These are phyloP conservation scores for Ichneumoninae sp. DNA, from an alignment of 2,888 invertebrate species.

Conservation along the genomic window DNA sequence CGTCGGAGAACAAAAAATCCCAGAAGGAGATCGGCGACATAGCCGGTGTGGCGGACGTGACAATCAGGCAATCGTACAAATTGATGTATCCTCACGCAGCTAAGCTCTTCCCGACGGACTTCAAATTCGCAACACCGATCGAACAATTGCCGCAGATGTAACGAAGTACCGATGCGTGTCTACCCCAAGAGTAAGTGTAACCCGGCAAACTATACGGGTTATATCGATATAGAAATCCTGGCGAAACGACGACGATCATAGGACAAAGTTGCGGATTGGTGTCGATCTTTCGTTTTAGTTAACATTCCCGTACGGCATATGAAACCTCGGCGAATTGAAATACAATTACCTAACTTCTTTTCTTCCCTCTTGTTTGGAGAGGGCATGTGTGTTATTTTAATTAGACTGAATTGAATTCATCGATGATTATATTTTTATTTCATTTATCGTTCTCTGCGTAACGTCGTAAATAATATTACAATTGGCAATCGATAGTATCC, in stretches of 20 bases:
- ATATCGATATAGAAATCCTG: not conserved
- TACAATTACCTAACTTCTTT: constrained; percentile 20
- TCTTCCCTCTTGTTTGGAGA: not conserved
- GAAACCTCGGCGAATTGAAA: constrained; percentile 33
- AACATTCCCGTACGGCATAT: constrained; percentile 55
- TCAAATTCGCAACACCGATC: constrained; percentile 97
- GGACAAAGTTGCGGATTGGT: constrained; percentile 2
- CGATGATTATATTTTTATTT: not conserved
- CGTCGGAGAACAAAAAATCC: constrained; percentile 96
- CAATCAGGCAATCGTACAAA: constrained; percentile 98
- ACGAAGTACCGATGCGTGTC: constrained; percentile 50
- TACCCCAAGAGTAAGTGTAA: not conserved
- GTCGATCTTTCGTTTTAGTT: constrained; percentile 41
- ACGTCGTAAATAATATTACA: constrained; percentile 7
- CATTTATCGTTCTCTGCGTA: constrained; percentile 5
- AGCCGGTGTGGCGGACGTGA: constrained; percentile 99
- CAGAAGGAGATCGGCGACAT: constrained; percentile 99
- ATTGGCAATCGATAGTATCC: not conserved
- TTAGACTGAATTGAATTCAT: constrained; percentile 37
- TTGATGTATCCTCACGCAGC: constrained; percentile 97
- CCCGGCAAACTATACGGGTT: not conserved
- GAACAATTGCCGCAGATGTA: constrained; percentile 96
- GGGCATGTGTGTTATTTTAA: constrained; percentile 7
- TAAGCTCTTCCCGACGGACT: constrained; percentile 97
- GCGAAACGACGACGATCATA: not conserved